Conservation (phyloP, 2,113 vertebrate genomes). For the Calidris pygmaea region DNA sequence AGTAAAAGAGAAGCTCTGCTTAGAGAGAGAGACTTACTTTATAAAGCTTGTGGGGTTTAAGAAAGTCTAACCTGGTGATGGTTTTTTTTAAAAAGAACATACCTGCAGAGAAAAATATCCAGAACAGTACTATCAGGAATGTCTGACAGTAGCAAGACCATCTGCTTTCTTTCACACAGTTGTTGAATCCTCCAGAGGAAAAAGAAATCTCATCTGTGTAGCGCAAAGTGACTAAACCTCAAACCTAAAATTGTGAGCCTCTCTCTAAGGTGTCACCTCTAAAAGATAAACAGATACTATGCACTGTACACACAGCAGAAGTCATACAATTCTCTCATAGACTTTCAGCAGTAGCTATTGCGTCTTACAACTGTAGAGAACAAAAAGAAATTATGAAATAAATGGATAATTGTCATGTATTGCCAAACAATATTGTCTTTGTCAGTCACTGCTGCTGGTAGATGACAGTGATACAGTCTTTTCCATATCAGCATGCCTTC, state of each 20-base stretch:
- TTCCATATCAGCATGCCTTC: constrained; percentile 13
- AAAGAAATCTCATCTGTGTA: neutral
- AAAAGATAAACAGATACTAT: neutral
- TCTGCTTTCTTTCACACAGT: neutral
- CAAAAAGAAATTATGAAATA: neutral
- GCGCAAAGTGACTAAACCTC: neutral
- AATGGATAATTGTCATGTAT: neutral
- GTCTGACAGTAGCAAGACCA: neutral
- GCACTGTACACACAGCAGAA: neutral
- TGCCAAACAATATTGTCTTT: neutral
- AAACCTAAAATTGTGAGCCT: neutral
- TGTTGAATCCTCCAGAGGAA: neutral
- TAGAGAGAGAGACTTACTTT: neutral
- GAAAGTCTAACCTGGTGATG: neutral
- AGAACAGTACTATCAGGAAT: neutral
- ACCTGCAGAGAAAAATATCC: neutral
- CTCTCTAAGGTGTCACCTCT: neutral
- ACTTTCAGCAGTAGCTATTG: neutral
- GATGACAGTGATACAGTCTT: constrained; percentile 26
- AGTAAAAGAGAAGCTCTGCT: neutral
- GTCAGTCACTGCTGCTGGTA: neutral
- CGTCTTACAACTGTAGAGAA: neutral
- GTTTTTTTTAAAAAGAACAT: neutral
- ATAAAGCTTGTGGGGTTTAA: neutral
- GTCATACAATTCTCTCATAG: neutral